Evolutionary conservation across 2,113 vertebrate genomes (phyloP).

Genomic region (Perccottus glenii): DNA sequence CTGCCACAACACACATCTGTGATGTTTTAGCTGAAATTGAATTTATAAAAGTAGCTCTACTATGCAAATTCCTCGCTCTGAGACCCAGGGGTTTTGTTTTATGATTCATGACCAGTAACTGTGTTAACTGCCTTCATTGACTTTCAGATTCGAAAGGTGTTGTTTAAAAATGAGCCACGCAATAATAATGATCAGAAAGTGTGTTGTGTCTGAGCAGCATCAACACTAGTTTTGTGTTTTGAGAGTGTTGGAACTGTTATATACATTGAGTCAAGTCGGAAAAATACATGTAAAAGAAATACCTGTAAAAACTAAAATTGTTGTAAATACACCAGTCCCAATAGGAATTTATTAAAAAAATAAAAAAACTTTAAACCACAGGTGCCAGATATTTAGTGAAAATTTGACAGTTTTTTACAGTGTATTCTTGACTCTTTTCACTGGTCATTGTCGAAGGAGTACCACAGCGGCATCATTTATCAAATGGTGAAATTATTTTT

Average conservation of each 20-base stretch:
- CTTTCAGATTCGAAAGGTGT: slow-evolving; percentile 51
- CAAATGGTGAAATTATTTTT: not conserved
- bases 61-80: slow-evolving; percentile 41
- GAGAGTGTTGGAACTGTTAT: not conserved
- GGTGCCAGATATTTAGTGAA: too few species aligned
- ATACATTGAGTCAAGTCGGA: too few species aligned
- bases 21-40: slow-evolving; percentile 10
- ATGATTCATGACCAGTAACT: slow-evolving; percentile 55
- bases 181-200: slow-evolving; percentile 9
- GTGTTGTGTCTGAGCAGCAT: not conserved
- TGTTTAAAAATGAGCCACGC: slow-evolving; percentile 40
- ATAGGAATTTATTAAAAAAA: too few species aligned
- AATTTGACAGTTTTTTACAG: too few species aligned
- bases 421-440: not conserved
- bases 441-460: slow-evolving; percentile 1
- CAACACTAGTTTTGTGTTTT: not conserved
- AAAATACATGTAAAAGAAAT: too few species aligned
- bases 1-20: not conserved
- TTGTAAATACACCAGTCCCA: too few species aligned
- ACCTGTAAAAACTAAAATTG: too few species aligned
- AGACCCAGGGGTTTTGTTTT: slow-evolving; percentile 42
- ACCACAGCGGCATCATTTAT: slow-evolving; percentile 24
- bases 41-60: slow-evolving; percentile 31
- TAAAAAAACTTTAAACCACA: too few species aligned
- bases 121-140: slow-evolving; percentile 58